Base-by-base conservation (phyloP, 2,113 vertebrate genomes). In the Myotis yumanensis region DNA sequence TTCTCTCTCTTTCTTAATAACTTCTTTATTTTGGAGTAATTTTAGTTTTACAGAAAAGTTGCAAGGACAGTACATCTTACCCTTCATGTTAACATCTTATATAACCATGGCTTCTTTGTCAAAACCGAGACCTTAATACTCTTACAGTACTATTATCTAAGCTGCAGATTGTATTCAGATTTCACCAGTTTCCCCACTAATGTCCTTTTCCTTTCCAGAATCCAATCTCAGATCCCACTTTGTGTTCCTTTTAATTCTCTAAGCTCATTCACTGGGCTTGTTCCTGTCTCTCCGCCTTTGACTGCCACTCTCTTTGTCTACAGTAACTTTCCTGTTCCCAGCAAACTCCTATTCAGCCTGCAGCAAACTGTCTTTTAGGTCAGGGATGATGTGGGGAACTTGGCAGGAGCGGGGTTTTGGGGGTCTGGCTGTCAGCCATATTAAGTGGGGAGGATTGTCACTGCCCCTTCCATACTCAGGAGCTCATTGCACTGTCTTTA, bases 21-120 rank as follows among this genome's bases (percentile, higher is more conserved):
- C 11, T 18, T 86, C 22, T 89, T 40, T 76, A 80, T 83, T 95
- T 81, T 59, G 6, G 32, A 90, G 68, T 86, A 20, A 77, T n/a
- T 91, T 59, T 35, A 89, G 68, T 51, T 32, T 89, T 91, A 66
- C 14, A 90, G 68, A 89, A 81, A 89, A 77, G 10, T 75, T 75
- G 23, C 54, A 71, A 68, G 62, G 62, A 37, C 9, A 62, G 28
- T 43, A 25, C 4, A 40, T 35, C 48, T 35, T 77, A 40, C 62
- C 18, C 8, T 28, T 23, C 37, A 62, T 32, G 15, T 94, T 84
- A 43, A 66, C 16, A 18, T 43, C 71, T 76, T 30, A 68, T 5
- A 4, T 9, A 62, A 48, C 10, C 23, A 3, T 51, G 32, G 37
- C 7, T 1, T 75, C 59, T 91, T 71, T 68, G 51, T 73, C 25